Evolutionary conservation across 1,140 invertebrate genomes (phyloP), one percentile per base, ranked within the genome.

Genomic region (Colletes gigas): DNA sequence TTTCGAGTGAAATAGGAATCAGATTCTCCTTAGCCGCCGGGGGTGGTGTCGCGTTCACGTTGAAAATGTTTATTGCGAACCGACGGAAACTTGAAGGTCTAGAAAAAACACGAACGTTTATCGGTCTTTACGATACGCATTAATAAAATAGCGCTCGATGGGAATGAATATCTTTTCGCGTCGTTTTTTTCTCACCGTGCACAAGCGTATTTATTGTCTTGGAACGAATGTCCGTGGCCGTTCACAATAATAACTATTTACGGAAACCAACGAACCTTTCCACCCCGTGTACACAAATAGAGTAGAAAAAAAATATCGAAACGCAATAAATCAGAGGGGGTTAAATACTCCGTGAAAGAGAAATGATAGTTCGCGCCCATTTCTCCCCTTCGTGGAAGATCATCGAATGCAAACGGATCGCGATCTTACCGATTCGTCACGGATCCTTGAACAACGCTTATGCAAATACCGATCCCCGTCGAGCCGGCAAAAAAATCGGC

Each of bases 391-490:
- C 47, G 15, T 7, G 41, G 81, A 87, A 88, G 84, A 89, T 86
- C 82, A 83, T 90, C 70, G 86, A 83, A 76, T 69, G 66, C 77
- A 83, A 86, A 83, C 78, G 78, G 62, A 68, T 44, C 55, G 60
- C 60, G 70, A 83, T 83, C 78, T 87, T 89, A 79, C 82, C 85
- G 83, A 90, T 93, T 92, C 86, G 91, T 91, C 83, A 91, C 86
- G 88, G 91, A 67, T 89, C 80, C 91, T 92, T 83, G 84, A 85
- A n/a, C 77, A 57, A 57, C 12, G 67, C 73, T 81, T 88, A 92
- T 92, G 91, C 92, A 92, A 93, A 93, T 92, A 91, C 89, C 89
- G 88, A 87, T 89, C 88, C 83, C 78, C 77, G 77, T 82, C 30
- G 83, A 76, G 69, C n/a, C 8, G 47, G 52, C 54, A 84, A 85